These are phyloP conservation scores for Agrypnus murinus DNA, from an alignment of 2,888 invertebrate species.

Conservation along the genomic window DNA sequence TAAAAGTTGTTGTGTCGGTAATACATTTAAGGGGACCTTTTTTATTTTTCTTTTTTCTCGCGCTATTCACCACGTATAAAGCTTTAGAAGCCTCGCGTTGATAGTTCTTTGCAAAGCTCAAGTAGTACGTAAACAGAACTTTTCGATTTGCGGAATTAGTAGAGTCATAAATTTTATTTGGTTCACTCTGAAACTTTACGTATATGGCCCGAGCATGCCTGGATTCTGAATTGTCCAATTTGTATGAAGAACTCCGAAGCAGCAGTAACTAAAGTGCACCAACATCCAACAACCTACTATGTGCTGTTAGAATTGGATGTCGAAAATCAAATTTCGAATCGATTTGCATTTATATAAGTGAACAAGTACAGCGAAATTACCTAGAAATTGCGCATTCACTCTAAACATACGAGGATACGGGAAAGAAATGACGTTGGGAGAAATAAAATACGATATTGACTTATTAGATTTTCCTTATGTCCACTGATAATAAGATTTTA, in stretches of 20 bases:
- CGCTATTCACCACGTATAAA: conserved; percentile 1
- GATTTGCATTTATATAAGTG: conserved; percentile 54
- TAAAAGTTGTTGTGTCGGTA: too few species aligned
- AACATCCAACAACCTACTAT: conserved; percentile 18
- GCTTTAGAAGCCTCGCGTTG: conserved; percentile 5
- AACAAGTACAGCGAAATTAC: conserved; percentile 45
- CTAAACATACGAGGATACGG: neutral
- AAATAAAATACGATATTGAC: too few species aligned
- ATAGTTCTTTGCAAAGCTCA: conserved; percentile 29
- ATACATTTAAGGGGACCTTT: too few species aligned
- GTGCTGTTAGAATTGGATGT: conserved; percentile 36
- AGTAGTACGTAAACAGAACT: conserved; percentile 44
- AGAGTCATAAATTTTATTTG: conserved; percentile 43
- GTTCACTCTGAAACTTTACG: conserved; percentile 41
- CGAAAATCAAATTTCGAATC: conserved; percentile 49
- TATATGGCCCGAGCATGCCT: conserved; percentile 41
- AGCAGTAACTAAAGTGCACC: conserved; percentile 34
- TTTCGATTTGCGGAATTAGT: conserved; percentile 47
- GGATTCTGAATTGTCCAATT: conserved; percentile 46
- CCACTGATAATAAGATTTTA: neutral
- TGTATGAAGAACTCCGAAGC: conserved; percentile 38
- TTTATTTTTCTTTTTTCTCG: neutral
- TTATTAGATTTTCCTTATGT: conserved; percentile 1
- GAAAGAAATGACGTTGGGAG: too few species aligned
- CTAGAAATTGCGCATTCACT: conserved; percentile 19